These are phyloP conservation scores for Rhombomys opimus DNA, from an alignment of 2,113 vertebrate genomes.

Conservation along the genomic window DNA sequence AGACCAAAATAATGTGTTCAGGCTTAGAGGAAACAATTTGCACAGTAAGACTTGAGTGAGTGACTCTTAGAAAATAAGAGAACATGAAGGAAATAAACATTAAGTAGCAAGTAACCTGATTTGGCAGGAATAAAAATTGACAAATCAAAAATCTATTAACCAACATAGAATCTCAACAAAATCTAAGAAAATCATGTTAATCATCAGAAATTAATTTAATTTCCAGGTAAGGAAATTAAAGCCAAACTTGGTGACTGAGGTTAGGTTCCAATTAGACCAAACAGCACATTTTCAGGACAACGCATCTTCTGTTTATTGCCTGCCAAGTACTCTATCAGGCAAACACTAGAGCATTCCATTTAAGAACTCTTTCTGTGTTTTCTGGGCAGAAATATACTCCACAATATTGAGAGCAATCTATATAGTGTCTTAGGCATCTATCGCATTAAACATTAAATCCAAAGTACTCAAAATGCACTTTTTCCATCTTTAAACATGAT, in stretches of 20 bases:
- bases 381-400: not conserved
- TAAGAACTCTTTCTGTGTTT: not conserved
- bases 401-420: not conserved
- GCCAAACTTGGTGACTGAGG: not conserved
- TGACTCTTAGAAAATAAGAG: not conserved
- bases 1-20: constrained; percentile 20
- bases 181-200: not conserved
- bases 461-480: not conserved
- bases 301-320: not conserved
- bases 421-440: not conserved
- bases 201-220: not conserved
- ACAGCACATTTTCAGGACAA: not conserved
- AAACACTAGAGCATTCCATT: not conserved
- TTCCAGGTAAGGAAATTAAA: not conserved
- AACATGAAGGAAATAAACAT: not conserved
- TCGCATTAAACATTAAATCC: not conserved
- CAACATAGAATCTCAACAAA: not conserved
- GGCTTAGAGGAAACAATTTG: not conserved
- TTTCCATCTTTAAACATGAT: not conserved
- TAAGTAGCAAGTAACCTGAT: not conserved
- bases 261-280: not conserved
- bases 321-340: not conserved
- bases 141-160: constrained; percentile 30
- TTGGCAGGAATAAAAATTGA: not conserved
- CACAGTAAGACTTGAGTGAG: constrained; percentile 17